phyloP scores from a whole-genome alignment of 1,140 invertebrate species.

The Bombyx mandarina region DNA sequence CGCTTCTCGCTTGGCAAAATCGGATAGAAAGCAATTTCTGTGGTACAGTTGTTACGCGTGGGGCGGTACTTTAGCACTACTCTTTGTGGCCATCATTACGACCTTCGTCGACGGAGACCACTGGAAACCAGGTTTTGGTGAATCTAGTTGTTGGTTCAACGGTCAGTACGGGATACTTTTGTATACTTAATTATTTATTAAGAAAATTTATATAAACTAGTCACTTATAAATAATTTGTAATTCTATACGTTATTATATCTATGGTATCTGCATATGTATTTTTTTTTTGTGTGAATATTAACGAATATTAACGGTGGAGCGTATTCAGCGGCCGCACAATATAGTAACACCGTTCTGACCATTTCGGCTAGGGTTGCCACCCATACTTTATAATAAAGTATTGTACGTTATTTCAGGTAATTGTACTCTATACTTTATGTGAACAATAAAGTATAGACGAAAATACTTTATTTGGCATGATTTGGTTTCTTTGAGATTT shows the following conservation, averaged over 20 bases:
- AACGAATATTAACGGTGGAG: too few species aligned
- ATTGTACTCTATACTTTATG: too few species aligned
- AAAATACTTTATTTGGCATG: too few species aligned
- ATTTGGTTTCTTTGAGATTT: too few species aligned
- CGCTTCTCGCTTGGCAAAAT: slow-evolving; percentile 46
- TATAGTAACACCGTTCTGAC: too few species aligned
- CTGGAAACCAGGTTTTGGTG: slow-evolving; percentile 73
- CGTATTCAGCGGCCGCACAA: too few species aligned
- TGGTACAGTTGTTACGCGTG: slow-evolving; percentile 73
- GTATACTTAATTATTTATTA: neutral
- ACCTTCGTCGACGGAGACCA: slow-evolving; percentile 69
- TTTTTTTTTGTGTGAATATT: too few species aligned
- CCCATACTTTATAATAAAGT: too few species aligned
- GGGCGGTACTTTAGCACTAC: slow-evolving; percentile 70
- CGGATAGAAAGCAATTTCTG: slow-evolving; percentile 64
- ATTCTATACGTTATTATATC: neutral
- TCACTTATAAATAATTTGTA: neutral
- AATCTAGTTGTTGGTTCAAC: slow-evolving; percentile 74
- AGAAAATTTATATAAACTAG: neutral
- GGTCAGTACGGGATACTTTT: slow-evolving; percentile 45
- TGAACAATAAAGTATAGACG: too few species aligned
- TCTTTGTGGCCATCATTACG: slow-evolving; percentile 63
- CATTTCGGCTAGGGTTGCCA: too few species aligned
- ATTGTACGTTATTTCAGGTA: too few species aligned
- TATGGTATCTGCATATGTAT: too few species aligned